A percentile compares a stretch with the other conserved stretches of the same genome.
These are phyloP conservation scores for Epizoanthus stellaris DNA, from an alignment of 92 coral and sea anemone genomes.

Conservation along the genomic window DNA sequence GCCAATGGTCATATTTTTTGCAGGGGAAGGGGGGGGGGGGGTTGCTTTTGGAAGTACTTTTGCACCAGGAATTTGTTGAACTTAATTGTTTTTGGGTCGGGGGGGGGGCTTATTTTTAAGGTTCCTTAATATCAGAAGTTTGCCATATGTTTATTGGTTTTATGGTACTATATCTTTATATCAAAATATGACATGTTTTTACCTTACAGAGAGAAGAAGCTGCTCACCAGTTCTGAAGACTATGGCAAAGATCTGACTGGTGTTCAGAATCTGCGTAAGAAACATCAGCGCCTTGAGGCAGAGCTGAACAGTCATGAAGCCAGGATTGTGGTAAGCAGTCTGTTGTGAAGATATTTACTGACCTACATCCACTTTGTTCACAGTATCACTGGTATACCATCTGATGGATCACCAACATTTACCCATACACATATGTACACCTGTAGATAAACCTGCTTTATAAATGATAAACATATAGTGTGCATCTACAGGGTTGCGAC, in stretches of 20 bases:
- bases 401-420: not conserved
- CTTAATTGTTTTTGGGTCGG: too few relatives aligned
- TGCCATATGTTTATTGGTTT: too few relatives aligned
- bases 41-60: too few relatives aligned
- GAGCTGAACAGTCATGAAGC: conserved; percentile 94
- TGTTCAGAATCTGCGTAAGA: conserved; percentile 95
- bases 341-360: not conserved
- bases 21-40: too few relatives aligned
- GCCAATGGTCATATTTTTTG: too few relatives aligned
- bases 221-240: conserved; percentile 96
- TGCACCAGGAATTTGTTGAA: too few relatives aligned
- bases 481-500: too few relatives aligned
- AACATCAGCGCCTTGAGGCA: conserved; percentile 96
- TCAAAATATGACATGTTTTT: not conserved
- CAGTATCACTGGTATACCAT: too few relatives aligned
- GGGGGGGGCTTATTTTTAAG: too few relatives aligned
- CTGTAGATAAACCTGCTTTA: not conserved
- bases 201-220: conserved; percentile 85
- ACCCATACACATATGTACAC: not conserved
- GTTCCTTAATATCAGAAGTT: too few relatives aligned
- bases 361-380: not conserved
- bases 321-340: conserved; percentile 74
- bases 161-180: too few relatives aligned
- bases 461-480: too few relatives aligned
- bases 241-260: conserved; percentile 99